Base-by-base conservation (phyloP, 2,797 vertebrate genomes). In the Pangasius djambal region DNA sequence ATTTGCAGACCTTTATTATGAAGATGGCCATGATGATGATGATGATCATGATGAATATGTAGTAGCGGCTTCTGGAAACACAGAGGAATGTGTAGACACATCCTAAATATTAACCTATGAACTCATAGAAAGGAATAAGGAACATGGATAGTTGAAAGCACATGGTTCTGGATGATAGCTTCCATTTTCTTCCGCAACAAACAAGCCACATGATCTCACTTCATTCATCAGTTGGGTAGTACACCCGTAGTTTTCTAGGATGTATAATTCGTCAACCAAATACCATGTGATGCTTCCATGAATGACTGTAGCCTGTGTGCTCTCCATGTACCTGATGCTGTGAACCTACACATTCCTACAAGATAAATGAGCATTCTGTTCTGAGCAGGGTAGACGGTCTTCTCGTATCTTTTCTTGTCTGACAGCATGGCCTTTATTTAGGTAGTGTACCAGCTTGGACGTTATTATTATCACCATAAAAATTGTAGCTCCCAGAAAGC, bases 81-180 rank as follows among this genome's bases (percentile, higher is more conserved):
- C 61, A 28, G 61, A 63, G 0, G 25, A 25, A 63, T 8, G 1
- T 69, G 15, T 31, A 69, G 13, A 31, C 67, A 69, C 4, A 16
- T 34, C 31, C 5, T 31, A 31, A 18, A 69, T 31, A 5, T 69
- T 34, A 12, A 67, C n/a, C 15, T 31, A 67, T 31, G 31, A 69
- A 34, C 25, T 63, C 61, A 63, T 18, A 20, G 55, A 20, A 57
- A 57, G 55, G 55, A 57, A 57, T 57, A 57, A 16, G 16, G 55
- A 20, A 57, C 63, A 20, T 55, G n/a, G 50, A 18, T 69, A 87
- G 57, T n/a, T 67, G 50, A 91, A 90, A 92, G 90, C 84, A 91
- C 90, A 89, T 20, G 55, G 89, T 89, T 90, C 84, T 83, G 91
- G 92, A 89, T 93, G 89, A 91, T 25, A 90, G 89, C 83, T 63